Percentiles rank a stretch among this genome's conserved stretches.
Conservation (phyloP, 2,113 vertebrate species). For the Peucedramus taeniatus region DNA sequence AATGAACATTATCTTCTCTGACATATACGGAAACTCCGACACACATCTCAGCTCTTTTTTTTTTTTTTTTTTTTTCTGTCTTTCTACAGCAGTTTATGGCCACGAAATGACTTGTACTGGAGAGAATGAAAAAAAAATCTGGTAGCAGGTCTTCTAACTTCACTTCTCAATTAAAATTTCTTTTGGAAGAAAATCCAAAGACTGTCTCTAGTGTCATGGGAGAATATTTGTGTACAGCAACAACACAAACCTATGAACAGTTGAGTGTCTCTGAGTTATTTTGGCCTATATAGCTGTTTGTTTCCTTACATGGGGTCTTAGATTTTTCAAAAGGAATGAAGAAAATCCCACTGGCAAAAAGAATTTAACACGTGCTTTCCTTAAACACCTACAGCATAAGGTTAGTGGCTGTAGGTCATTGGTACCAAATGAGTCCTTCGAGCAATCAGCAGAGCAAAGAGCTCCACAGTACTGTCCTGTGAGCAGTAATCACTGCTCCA, state of each 20-base stretch:
- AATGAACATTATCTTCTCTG: neutral
- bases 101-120: neutral
- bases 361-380: fast-evolving
- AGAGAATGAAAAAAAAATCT: neutral
- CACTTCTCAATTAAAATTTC: neutral
- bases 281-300: neutral
- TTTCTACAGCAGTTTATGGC: neutral
- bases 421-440: neutral
- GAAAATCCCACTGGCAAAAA: neutral
- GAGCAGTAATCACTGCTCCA: neutral
- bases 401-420: neutral
- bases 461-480: neutral
- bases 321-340: neutral
- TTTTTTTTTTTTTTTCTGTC: neutral
- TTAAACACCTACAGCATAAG: neutral
- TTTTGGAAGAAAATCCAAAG: neutral
- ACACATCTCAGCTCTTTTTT: neutral
- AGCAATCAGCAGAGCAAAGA: neutral
- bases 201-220: neutral
- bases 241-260: neutral
- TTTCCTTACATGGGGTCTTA: neutral
- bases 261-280: neutral
- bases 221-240: neutral
- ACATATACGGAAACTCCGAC: neutral
- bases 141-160: neutral